Conservation (phyloP, 1,140 invertebrate genomes). For the Drosophila orosa region DNA sequence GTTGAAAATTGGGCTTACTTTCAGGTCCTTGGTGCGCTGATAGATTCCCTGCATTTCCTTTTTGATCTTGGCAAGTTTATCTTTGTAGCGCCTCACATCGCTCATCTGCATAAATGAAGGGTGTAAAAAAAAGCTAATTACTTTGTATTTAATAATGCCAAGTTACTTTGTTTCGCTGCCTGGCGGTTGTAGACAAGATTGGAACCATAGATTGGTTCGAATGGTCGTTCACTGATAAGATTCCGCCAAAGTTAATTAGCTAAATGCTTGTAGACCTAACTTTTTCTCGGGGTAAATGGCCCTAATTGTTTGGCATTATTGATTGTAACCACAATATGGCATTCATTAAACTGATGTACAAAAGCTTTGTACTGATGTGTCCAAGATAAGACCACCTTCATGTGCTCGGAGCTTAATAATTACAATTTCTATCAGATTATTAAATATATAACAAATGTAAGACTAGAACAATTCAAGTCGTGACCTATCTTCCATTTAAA, state of each 20-base stretch:
- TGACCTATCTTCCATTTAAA: neutral
- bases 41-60: conserved; percentile 81
- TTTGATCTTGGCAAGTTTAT: conserved; percentile 77
- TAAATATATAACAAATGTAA: neutral
- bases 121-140: conserved; percentile 25
- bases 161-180: conserved; percentile 16
- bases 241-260: conserved; percentile 19
- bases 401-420: neutral
- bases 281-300: conserved; percentile 4
- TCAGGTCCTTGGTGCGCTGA: conserved; percentile 78
- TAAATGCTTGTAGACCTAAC: conserved; percentile 1
- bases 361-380: neutral
- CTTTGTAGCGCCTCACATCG: conserved; percentile 72
- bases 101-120: conserved; percentile 60
- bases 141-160: conserved; percentile 13
- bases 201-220: neutral
- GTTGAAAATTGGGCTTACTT: conserved; percentile 56
- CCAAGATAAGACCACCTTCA: neutral
- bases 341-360: neutral
- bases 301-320: conserved; percentile 11
- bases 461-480: no score
- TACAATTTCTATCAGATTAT: neutral
- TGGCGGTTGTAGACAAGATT: conserved; percentile 39
- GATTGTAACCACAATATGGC: neutral
- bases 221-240: conserved; percentile 25